These are phyloP conservation scores for Ormyrus labotus DNA, from an alignment of 2,888 invertebrate genomes.

Conservation along the genomic window DNA sequence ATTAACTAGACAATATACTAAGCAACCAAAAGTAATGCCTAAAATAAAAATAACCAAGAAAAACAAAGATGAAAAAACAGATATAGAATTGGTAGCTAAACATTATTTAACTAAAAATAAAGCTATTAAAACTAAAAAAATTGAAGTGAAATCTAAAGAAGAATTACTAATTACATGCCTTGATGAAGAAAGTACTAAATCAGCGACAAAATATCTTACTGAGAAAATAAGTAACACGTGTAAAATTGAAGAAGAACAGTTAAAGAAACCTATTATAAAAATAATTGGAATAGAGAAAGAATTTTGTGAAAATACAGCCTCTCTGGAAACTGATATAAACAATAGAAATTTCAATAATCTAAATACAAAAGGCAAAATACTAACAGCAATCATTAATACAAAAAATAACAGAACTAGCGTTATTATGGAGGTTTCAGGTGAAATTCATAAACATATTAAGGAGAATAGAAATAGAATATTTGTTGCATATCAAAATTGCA, in stretches of 20 bases:
- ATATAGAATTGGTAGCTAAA: background rate
- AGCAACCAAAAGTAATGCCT: background rate
- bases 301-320: background rate
- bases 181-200: background rate
- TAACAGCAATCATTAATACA: background rate
- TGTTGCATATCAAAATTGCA: background rate
- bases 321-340: background rate
- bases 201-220: background rate
- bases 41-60: background rate
- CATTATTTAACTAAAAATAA: background rate
- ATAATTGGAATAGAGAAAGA: slow-evolving; percentile 3
- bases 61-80: background rate
- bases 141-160: background rate
- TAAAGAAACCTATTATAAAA: background rate
- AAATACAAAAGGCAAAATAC: slow-evolving; percentile 1
- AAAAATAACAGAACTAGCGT: background rate
- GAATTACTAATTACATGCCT: background rate
- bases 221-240: background rate
- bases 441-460: no score
- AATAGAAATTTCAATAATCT: slow-evolving; percentile 3
- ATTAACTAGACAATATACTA: background rate
- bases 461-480: no score
- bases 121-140: slow-evolving; percentile 4
- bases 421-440: background rate
- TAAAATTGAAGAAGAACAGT: background rate